Conservation (phyloP, 1,140 invertebrate genomes). For the Drosophila erecta region DNA sequence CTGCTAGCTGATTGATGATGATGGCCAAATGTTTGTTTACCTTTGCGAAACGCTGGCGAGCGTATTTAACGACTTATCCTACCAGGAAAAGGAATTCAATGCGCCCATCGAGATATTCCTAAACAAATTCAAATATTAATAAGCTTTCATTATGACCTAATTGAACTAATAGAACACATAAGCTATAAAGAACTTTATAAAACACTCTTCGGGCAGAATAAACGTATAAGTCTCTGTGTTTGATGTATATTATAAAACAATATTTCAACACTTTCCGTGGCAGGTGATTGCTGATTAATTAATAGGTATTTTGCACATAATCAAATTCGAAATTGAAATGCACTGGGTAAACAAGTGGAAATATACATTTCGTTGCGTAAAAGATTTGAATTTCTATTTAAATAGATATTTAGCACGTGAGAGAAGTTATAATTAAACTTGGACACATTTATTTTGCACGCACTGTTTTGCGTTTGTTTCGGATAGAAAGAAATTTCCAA, state of each 20-base stretch:
- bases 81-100: background rate
- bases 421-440: background rate
- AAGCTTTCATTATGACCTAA: too few species aligned
- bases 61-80: constrained; percentile 7
- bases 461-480: constrained; percentile 20
- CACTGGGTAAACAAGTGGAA: background rate
- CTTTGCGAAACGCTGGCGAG: background rate
- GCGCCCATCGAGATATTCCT: background rate
- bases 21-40: constrained; percentile 40
- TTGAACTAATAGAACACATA: too few species aligned
- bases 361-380: too few species aligned
- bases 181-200: too few species aligned
- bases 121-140: background rate
- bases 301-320: background rate
- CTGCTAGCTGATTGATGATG: constrained; percentile 32
- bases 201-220: too few species aligned
- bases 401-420: too few species aligned
- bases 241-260: background rate
- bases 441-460: background rate
- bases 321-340: background rate
- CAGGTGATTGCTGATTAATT: background rate
- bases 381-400: background rate
- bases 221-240: background rate
- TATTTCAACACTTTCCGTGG: background rate
- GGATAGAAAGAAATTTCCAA: constrained; percentile 11